Evolutionary conservation across 2,797 vertebrate species (phyloP), one percentile per base, ranked within the genome.

Genomic region (Rhynchonycteris naso): DNA sequence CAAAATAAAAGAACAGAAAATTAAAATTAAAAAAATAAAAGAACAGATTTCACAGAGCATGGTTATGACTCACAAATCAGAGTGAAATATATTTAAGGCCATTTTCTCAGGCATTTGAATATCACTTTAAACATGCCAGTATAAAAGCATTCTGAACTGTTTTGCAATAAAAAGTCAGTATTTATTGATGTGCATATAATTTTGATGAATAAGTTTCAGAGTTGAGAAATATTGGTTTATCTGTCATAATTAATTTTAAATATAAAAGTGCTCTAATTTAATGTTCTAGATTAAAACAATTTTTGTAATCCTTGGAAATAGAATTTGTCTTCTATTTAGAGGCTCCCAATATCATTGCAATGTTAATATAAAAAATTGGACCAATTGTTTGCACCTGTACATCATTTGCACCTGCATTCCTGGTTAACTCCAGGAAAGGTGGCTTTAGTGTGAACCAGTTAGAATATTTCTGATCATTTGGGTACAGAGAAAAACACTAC

Each of bases 171-270:
- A 86, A 38, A 94, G 61, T 71, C 13, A 90, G 7, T 38, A 28
- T 68, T 87, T 50, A 35, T 4, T 82, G 33, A 72, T 66, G 52
- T 76, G 26, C 11, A 72, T 74, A 80, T 86, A 80, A 75, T 87
- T 94, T 68, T 94, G 28, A 91, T 87, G 30, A 91, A 56, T 54
- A 78, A 56, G 16, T 85, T 83, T 91, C 16, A 88, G 30, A 65
- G 14, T 76, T 91, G 89, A 82, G n/a, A 6, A 95, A 59, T 90
- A 92, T 28, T 95, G n/a, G 22, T 33, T 43, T 94, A 13, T 88
- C 69, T 87, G 18, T 56, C 4, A 33, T 59, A 87, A 85, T 90
- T 8, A 82, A 4, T 22, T 78, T 61, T 72, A 72, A 79, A 90
- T 91, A 71, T 38, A 7, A 26, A 75, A 38, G 0, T 86, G 5